Conservation (phyloP, 2,113 vertebrate species). For the Cercocebus atys region DNA sequence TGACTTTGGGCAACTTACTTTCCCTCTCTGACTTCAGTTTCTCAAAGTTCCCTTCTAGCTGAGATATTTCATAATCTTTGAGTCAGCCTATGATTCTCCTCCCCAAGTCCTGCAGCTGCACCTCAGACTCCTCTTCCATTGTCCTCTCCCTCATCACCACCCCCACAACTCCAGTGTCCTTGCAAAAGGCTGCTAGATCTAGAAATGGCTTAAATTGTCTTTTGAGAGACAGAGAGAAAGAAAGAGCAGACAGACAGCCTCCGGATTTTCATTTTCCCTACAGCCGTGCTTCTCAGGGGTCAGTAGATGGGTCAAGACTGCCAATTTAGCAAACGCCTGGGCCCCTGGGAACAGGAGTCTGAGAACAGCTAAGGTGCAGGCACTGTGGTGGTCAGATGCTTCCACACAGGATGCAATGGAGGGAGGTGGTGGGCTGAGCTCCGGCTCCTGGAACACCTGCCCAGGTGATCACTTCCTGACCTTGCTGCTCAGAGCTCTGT, state of each 20-base stretch:
- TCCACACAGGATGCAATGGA: background rate
- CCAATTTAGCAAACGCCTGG: background rate
- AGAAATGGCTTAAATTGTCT: background rate
- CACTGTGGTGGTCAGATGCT: background rate
- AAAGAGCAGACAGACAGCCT: background rate
- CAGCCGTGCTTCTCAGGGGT: background rate
- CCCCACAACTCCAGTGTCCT: background rate
- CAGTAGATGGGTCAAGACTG: background rate
- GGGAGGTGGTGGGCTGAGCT: background rate
- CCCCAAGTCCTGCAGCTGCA: too few relatives aligned
- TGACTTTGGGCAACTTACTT: background rate
- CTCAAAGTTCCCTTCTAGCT: background rate
- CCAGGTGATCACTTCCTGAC: background rate
- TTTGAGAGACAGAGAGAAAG: background rate
- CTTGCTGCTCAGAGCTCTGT: background rate
- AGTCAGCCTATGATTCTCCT: background rate
- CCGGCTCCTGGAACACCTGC: background rate
- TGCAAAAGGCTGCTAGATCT: background rate
- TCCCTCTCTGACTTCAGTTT: background rate
- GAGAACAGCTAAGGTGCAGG: slow-evolving; percentile 28
- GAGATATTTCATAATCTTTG: background rate
- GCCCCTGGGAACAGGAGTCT: slow-evolving; percentile 21
- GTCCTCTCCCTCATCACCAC: background rate
- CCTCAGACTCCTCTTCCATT: background rate
- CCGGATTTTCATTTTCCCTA: background rate